A percentile compares a stretch with the other conserved stretches of the same genome.
These are phyloP conservation scores for Xenopus laevis DNA, from an alignment of 2,113 vertebrate species.

Conservation along the genomic window DNA sequence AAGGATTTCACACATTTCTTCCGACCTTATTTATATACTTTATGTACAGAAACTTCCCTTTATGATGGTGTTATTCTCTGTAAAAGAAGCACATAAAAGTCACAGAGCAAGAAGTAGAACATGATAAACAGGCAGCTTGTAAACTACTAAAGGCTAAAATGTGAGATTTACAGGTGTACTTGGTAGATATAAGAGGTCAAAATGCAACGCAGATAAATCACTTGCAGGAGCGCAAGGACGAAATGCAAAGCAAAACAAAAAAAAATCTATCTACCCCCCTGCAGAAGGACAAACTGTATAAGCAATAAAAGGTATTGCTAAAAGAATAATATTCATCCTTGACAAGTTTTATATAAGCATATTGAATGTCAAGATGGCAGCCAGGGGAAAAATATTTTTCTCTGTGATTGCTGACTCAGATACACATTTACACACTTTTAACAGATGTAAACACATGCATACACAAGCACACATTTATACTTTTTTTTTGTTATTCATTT, in stretches of 20 bases:
- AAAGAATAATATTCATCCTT: conserved; percentile 13
- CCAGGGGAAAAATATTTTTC: not conserved
- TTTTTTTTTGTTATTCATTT: too few species aligned
- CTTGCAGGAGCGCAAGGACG: conserved; percentile 14
- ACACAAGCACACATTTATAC: too few species aligned
- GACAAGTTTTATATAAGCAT: not conserved
- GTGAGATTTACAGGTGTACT: conserved; percentile 24
- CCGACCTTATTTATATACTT: not conserved
- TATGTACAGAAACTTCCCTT: not conserved
- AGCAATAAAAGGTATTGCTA: conserved; percentile 12
- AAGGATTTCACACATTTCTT: too few species aligned
- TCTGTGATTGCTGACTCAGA: too few species aligned
- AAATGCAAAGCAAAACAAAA: conserved; percentile 13
- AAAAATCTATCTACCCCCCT: not conserved
- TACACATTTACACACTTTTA: too few species aligned
- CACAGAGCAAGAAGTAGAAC: conserved; percentile 1
- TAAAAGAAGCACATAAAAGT: not conserved
- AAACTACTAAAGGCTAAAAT: conserved; percentile 35
- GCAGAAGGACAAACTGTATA: not conserved
- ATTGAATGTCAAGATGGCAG: not conserved
- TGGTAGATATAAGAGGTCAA: conserved; percentile 36
- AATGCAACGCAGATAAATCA: conserved; percentile 38
- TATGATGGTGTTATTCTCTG: conserved; percentile 1
- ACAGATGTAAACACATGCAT: too few species aligned
- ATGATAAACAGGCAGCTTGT: conserved; percentile 19